phyloP scores from a whole-genome alignment of 1,140 invertebrate genomes.

The Sinonovacula constricta region DNA sequence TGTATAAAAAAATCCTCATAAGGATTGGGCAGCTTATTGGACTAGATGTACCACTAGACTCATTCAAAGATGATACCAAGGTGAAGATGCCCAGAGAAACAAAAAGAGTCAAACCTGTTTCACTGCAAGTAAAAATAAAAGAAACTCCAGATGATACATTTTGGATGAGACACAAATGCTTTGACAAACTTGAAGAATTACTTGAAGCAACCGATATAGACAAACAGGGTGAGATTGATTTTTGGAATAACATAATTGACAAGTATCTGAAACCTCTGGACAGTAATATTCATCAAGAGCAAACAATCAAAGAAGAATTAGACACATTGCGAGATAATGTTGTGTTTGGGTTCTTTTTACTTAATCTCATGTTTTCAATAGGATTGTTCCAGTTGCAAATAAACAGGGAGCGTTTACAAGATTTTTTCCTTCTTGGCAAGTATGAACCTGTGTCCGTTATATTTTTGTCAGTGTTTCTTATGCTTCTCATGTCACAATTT shows the following conservation, averaged over 20 bases:
- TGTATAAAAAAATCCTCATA: no score
- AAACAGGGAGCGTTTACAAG: conserved; percentile 44
- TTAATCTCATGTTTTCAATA: conserved; percentile 71
- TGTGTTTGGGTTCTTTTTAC: conserved; percentile 66
- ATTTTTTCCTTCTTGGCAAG: conserved; percentile 35
- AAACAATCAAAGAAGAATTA: conserved; percentile 74
- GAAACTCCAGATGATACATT: background rate
- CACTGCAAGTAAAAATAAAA: no score
- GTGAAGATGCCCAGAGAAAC: background rate
- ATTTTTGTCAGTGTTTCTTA: conserved; percentile 76
- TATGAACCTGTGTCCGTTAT: conserved; percentile 49
- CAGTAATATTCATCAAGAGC: conserved; percentile 57
- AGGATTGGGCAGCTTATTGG: background rate
- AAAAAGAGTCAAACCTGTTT: background rate
- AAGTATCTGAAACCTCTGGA: conserved; percentile 66
- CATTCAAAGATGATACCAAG: background rate
- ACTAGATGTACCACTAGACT: background rate
- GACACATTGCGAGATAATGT: conserved; percentile 64
- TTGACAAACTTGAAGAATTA: background rate
- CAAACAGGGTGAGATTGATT: no score
- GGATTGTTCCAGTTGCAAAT: conserved; percentile 68
- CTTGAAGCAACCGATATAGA: conserved; percentile 1
- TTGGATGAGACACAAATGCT: conserved; percentile 22
- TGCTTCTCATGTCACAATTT: conserved; percentile 77
- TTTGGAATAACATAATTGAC: conserved; percentile 56